Conservation (phyloP, 2,113 vertebrate species). For the human (Homo sapiens) region GRCh38 chr9:104222001-104222500, state of each 20-base stretch:
- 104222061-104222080: background rate
- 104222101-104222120: background rate
- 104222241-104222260: background rate
- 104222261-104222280: background rate
- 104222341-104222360: background rate
- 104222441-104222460: background rate
- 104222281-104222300: background rate
- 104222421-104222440: background rate
- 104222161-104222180: background rate
- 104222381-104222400: background rate
- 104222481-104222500: background rate
- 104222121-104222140: background rate
- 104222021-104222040: background rate
- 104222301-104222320: background rate
- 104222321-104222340: background rate
- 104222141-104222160: background rate
- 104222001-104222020: background rate
- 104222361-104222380: background rate
- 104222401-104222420: background rate
- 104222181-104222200: background rate
- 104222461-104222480: background rate
- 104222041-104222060: background rate
- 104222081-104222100: background rate
- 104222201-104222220: background rate
- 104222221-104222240: background rate